These are phyloP conservation scores for Leptodactylus fallax DNA, from an alignment of 2,797 vertebrate species.

Conservation along the genomic window DNA sequence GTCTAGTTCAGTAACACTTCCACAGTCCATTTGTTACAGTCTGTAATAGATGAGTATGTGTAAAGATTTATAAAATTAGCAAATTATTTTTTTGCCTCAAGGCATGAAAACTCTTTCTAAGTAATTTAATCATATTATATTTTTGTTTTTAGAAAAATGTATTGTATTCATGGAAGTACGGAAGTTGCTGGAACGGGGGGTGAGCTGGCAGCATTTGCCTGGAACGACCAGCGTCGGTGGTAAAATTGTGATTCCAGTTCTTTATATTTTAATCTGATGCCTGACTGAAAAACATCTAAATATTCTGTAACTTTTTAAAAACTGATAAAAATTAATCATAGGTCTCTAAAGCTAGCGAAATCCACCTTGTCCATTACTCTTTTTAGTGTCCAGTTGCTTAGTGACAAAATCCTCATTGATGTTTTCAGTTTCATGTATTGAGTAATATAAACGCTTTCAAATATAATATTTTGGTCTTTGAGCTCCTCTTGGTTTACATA, in stretches of 20 bases:
- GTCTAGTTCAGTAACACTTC: constrained; percentile 48
- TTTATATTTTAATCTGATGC: not conserved
- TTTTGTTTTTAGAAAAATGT: not conserved
- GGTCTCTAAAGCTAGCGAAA: too few species aligned
- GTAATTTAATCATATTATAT: not conserved
- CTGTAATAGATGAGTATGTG: constrained; percentile 10
- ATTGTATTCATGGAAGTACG: not conserved
- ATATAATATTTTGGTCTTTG: too few species aligned
- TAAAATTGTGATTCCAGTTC: not conserved
- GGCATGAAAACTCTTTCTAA: not conserved
- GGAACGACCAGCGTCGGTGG: not conserved
- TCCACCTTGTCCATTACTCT: too few species aligned
- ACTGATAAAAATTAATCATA: too few species aligned
- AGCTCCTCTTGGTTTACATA: too few species aligned
- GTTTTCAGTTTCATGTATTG: too few species aligned
- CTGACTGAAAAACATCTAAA: too few species aligned
- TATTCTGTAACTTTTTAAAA: too few species aligned
- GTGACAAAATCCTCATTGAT: too few species aligned
- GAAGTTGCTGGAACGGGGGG: not conserved
- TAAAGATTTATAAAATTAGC: constrained; percentile 33
- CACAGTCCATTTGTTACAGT: constrained; percentile 45
- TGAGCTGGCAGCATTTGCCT: not conserved
- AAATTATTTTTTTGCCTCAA: not conserved
- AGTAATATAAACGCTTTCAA: too few species aligned
- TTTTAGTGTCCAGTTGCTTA: too few species aligned